A percentile compares a stretch with the other conserved stretches of the same genome.
phyloP scores from a whole-genome alignment of 1,140 invertebrate species.

The Adelges cooleyi region DNA sequence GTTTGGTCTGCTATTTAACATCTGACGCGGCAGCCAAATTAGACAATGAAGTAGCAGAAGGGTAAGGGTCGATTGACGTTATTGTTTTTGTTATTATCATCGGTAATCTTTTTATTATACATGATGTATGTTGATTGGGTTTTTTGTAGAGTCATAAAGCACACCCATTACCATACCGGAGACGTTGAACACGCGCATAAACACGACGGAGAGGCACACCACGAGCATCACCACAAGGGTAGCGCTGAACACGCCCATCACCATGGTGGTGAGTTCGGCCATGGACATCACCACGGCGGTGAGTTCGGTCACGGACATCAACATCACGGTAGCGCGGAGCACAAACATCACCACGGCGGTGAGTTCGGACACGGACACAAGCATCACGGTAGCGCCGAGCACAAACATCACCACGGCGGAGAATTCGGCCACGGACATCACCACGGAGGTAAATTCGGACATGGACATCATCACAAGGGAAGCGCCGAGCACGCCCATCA shows the following conservation, averaged over 20 bases:
- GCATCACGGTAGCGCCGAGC: slow-evolving; percentile 30
- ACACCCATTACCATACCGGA: slow-evolving; percentile 31
- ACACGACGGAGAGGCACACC: slow-evolving; percentile 31
- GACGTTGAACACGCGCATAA: slow-evolving; percentile 31
- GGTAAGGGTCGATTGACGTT: slow-evolving; percentile 6
- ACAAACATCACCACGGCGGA: slow-evolving; percentile 30
- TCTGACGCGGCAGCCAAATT: slow-evolving; percentile 4
- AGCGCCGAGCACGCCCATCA: slow-evolving; percentile 27
- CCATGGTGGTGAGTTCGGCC: slow-evolving; percentile 29
- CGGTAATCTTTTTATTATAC: no score
- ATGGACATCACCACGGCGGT: slow-evolving; percentile 30
- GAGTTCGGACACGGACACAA: slow-evolving; percentile 30
- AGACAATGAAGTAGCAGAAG: slow-evolving; percentile 20
- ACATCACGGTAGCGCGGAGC: slow-evolving; percentile 29
- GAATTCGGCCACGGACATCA: slow-evolving; percentile 30
- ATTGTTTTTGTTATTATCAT: neutral
- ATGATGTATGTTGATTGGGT: neutral
- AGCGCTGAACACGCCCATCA: slow-evolving; percentile 30
- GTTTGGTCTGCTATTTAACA: neutral
- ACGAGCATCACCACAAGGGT: slow-evolving; percentile 31
- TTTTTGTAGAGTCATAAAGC: slow-evolving; percentile 29
- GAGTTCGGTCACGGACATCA: slow-evolving; percentile 30
- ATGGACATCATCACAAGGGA: slow-evolving; percentile 27
- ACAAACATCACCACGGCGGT: slow-evolving; percentile 31
- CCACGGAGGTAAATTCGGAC: slow-evolving; percentile 25